Percentiles rank a stretch among this genome's conserved stretches.
Conservation (phyloP, 92 coral and sea anemone genomes). For the Porites evermanni region DNA sequence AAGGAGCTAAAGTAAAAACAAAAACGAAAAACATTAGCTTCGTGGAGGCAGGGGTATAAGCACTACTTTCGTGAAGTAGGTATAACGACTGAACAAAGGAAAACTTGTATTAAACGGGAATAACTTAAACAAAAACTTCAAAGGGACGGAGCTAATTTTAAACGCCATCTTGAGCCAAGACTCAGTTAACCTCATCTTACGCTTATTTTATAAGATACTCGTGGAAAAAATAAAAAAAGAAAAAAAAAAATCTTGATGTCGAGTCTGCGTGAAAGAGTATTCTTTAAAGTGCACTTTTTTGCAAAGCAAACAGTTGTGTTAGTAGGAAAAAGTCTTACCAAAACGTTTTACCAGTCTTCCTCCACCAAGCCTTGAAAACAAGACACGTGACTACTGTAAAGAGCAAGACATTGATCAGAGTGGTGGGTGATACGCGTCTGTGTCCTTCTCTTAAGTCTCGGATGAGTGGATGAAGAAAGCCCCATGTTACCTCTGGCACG, state of each 20-base stretch:
- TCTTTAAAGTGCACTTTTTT: not conserved
- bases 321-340: conserved; percentile 56
- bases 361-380: conserved; percentile 91
- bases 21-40: not conserved
- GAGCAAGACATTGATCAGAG: conserved; percentile 67
- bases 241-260: too few species aligned
- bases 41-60: not conserved
- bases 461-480: conserved; percentile 61
- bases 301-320: not conserved
- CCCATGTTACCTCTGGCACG: conserved; percentile 47
- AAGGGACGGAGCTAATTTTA: too few species aligned
- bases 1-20: conserved; percentile 38
- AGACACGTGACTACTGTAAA: conserved; percentile 68
- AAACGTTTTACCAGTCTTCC: conserved; percentile 72
- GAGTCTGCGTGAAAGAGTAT: not conserved
- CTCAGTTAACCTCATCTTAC: too few species aligned
- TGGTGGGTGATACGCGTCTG: conserved; percentile 61
- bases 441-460: conserved; percentile 53
- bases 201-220: too few species aligned
- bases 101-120: too few species aligned
- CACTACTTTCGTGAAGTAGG: too few species aligned
- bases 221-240: too few species aligned
- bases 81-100: too few species aligned
- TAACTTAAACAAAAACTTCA: too few species aligned
- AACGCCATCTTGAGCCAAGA: too few species aligned